These are phyloP conservation scores for Xiphorhynchus elegans DNA, from an alignment of 2,113 vertebrate species.

Conservation along the genomic window DNA sequence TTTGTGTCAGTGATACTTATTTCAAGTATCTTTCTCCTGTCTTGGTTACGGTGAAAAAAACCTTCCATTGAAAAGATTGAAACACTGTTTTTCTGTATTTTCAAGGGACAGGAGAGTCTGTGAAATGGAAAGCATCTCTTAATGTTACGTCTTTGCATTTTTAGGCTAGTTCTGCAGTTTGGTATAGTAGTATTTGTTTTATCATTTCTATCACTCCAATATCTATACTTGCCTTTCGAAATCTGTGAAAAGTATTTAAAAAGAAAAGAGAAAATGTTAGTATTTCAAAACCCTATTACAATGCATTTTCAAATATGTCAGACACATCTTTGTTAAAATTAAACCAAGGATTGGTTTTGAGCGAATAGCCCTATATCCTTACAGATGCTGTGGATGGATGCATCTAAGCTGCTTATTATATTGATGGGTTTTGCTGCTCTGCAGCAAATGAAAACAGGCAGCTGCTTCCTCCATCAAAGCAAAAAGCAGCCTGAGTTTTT, in stretches of 20 bases:
- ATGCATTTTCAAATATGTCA: conserved; percentile 85
- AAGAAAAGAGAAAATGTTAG: conserved; percentile 76
- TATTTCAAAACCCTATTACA: conserved; percentile 79
- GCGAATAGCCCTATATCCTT: conserved; percentile 87
- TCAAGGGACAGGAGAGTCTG: conserved; percentile 42
- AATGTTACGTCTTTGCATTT: conserved; percentile 42
- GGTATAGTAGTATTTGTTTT: conserved; percentile 59
- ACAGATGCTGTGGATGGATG: conserved; percentile 92
- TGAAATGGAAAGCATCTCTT: conserved; percentile 35
- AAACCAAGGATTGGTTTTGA: conserved; percentile 89
- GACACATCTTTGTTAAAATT: conserved; percentile 89
- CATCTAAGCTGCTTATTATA: conserved; percentile 99
- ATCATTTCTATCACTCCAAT: conserved; percentile 64
- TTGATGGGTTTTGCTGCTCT: conserved; percentile 92
- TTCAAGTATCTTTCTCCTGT: conserved; percentile 16
- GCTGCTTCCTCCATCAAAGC: conserved; percentile 94
- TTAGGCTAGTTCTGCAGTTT: conserved; percentile 58
- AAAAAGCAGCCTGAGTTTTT: conserved; percentile 93
- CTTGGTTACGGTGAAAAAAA: conserved; percentile 1
- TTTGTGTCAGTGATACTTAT: conserved; percentile 30
- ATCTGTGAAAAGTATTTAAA: conserved; percentile 76
- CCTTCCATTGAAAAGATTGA: neutral
- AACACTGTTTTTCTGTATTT: conserved; percentile 17
- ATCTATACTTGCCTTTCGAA: conserved; percentile 70
- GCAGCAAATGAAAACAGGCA: conserved; percentile 87